Percentiles rank a stretch among this genome's conserved stretches.
These are phyloP conservation scores for Mormyrus proboscirostris DNA, from an alignment of 2,797 vertebrate genomes.

Conservation along the genomic window DNA sequence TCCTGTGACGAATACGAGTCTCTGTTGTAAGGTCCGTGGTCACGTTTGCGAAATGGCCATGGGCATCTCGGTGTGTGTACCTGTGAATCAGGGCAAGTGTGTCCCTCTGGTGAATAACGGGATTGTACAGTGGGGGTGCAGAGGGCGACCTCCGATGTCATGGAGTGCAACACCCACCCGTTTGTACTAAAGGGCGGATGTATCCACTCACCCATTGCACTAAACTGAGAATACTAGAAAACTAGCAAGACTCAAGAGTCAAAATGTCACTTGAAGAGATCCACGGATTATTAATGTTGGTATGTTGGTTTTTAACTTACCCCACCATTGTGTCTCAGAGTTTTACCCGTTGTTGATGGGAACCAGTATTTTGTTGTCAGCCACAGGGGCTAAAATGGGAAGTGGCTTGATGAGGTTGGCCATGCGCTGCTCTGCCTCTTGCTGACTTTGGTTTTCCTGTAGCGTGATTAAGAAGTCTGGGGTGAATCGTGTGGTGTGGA, in stretches of 20 bases:
- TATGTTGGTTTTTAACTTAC: not conserved
- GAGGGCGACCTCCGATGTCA: not conserved
- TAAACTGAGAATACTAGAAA: not conserved
- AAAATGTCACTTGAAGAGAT: not conserved
- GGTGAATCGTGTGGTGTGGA: constrained; percentile 95
- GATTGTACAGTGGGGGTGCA: not conserved
- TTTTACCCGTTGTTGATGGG: not conserved
- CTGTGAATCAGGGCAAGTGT: not conserved
- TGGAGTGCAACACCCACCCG: not conserved
- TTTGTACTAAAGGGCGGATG: not conserved
- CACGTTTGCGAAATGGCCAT: not conserved
- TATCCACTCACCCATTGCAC: not conserved
- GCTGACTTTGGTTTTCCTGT: not conserved
- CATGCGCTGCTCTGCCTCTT: not conserved
- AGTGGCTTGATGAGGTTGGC: not conserved
- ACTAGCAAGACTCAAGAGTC: not conserved
- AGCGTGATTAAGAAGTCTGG: constrained; percentile 97
- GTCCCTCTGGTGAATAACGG: not conserved
- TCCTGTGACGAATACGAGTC: not conserved
- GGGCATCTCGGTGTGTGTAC: not conserved
- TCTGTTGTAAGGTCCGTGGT: not conserved
- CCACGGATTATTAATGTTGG: not conserved
- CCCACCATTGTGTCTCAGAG: not conserved
- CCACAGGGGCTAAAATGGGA: not conserved
- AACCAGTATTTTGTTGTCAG: not conserved